Base-by-base conservation (phyloP, 53 echinoderm and acorn worm genomes). In the Hippasteria phrygiana region DNA sequence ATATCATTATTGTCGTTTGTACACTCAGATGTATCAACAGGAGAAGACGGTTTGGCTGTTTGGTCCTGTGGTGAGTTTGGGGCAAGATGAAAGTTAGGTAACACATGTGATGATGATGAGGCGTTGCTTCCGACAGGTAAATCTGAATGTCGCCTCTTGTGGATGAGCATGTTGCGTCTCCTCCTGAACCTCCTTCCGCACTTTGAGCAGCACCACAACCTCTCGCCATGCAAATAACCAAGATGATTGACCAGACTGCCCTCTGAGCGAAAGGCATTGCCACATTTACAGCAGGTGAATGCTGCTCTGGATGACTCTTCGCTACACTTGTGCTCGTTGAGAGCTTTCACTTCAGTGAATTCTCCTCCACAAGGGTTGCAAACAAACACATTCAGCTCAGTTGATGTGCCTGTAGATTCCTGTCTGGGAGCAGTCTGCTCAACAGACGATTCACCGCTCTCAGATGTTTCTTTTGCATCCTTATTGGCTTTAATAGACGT, bases 281-380 rank as follows among this genome's bases (percentile, higher is more conserved):
- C n/a, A n/a, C n/a, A n/a, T n/a, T n/a, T n/a, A n/a, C n/a, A n/a
- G n/a, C n/a, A n/a, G n/a, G n/a, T n/a, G n/a, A n/a, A n/a, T n/a
- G n/a, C n/a, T n/a, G n/a, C n/a, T n/a, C n/a, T n/a, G 41, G 42
- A 37, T 18, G 17, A 26, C 73, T 2, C 1, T 20, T 40, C 43
- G 42, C 26, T 27, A 12, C 63, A 63, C 28, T 43, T 43, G 45
- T 48, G 74, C 13, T 5, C 43, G 5, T 20, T 63, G 4, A 74
- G 47, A 27, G 43, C 43, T 1, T 43, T 11, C 26, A 74, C 45
- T 74, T 29, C 4, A 22, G 28, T 74, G 48, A 74, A 74, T 43
- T 74, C 43, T 27, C 28, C 27, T 74, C 74, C 74, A 32, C 74
- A 74, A 13, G 48, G 45, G 43, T 48, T 47, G 16, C 74, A 74